Base-by-base conservation (phyloP, 1,140 invertebrate genomes). In the Antheraea mylitta region DNA sequence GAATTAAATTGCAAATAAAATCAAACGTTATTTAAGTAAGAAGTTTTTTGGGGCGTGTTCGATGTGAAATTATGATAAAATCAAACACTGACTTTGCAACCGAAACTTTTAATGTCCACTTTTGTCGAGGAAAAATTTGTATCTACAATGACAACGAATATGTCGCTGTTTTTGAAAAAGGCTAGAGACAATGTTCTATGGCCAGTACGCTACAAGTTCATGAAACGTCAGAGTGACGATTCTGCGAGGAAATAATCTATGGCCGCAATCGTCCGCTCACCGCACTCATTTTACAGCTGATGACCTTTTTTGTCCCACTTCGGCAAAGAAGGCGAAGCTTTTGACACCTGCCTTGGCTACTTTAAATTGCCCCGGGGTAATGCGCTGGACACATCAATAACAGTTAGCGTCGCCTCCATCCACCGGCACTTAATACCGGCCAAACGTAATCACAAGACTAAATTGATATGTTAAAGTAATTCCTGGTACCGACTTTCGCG, bases 261-360 rank as follows among this genome's bases (percentile, higher is more conserved):
- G 82, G 8, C 67, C 63, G 19, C 77, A 73, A 78, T 81, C 78
- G 70, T 68, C 75, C 75, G 74, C 64, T 19, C 59, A 30, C 19
- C 19, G 30, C 59, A 30, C 74, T 71, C 73, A 75, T 78, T 85
- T 83, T 80, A 78, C 76, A 75, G 66, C 80, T 89, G 86, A 88
- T 90, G 85, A 90, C 80, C 83, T 83, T 90, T 90, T 90, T 90
- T 88, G 82, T 77, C 71, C 77, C 76, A 83, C 76, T 80, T 76
- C 80, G 76, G 75, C 78, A 79, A 72, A 83, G 45, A 16, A 5
- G 11, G 45, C 6, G 45, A n/a, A 16, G 77, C 85, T 86, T 86
- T 84, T 88, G 87, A 87, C 87, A 90, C 86, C 86, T 90, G 86
- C 86, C 71, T 65, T 78, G 78, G 80, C 77, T 74, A 83, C 77